Percentiles rank a stretch among this genome's conserved stretches.
Conservation (phyloP, 2,113 vertebrate genomes). For the Girardinichthys multiradiatus region DNA sequence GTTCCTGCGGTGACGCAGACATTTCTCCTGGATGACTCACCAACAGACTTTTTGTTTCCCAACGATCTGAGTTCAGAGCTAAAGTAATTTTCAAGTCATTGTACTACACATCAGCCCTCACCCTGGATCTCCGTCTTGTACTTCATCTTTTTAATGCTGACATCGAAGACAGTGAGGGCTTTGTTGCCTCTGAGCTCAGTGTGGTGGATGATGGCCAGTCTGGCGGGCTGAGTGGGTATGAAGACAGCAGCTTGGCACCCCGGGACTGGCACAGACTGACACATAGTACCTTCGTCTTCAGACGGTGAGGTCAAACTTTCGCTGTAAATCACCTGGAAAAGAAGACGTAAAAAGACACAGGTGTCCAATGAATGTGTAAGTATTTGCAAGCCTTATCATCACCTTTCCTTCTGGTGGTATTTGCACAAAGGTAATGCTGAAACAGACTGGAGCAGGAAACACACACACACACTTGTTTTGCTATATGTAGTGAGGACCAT, state of each 20-base stretch:
- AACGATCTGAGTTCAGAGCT: neutral
- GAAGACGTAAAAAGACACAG: neutral
- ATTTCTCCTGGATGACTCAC: constrained; percentile 4
- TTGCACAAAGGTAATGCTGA: neutral
- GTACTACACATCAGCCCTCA: constrained; percentile 49
- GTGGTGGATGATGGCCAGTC: constrained; percentile 68
- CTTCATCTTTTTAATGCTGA: constrained; percentile 72
- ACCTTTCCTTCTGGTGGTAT: neutral
- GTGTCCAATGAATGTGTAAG: neutral
- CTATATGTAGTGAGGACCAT: no score
- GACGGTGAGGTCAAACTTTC: constrained; percentile 60
- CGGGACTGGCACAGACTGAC: constrained; percentile 57
- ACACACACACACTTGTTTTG: no score
- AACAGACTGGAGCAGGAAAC: constrained; percentile 14
- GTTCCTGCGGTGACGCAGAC: neutral
- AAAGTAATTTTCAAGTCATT: constrained; percentile 7
- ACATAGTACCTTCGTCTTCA: constrained; percentile 66
- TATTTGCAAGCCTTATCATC: neutral
- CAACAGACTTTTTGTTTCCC: neutral
- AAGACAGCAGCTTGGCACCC: constrained; percentile 74
- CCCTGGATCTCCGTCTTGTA: constrained; percentile 67
- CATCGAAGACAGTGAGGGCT: constrained; percentile 70
- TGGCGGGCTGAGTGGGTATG: constrained; percentile 73
- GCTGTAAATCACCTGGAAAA: constrained; percentile 70
- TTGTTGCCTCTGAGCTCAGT: neutral